Base-by-base conservation (phyloP, 2,888 invertebrate genomes). In the Linyphia triangularis region DNA sequence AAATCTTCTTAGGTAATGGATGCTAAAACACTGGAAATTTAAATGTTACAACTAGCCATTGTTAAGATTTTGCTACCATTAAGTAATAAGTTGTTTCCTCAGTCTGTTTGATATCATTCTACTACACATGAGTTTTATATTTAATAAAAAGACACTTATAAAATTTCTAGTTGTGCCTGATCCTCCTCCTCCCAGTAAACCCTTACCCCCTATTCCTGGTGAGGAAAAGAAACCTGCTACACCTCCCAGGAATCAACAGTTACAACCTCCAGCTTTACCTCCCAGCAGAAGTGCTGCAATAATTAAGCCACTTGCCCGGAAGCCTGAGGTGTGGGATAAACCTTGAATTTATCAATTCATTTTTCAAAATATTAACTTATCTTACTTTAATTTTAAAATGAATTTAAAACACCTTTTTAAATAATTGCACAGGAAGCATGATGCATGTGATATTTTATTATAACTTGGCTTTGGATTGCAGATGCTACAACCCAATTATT, bases 131-230 rank as follows among this genome's bases (percentile, higher is more conserved):
- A n/a, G n/a, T n/a, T n/a, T n/a, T n/a, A n/a, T n/a, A n/a, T n/a
- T n/a, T n/a, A n/a, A n/a, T n/a, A n/a, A n/a, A n/a, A n/a, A n/a
- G n/a, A n/a, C n/a, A n/a, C n/a, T n/a, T n/a, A n/a, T n/a, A n/a
- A n/a, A n/a, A n/a, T n/a, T n/a, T 75, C 90, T 91, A 92, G 96
- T 97, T 92, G 97, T 97, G 92, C 97, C 97, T 92, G 97, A 97
- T 93, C 97, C 97, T 91, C 96, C 95, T 92, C 95, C 95, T 90
- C 95, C 95, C 90, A 90, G 90, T 73, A 91, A 91, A 65, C 97
- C 97, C 90, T 94, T 97, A 92, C 97, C 97, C 67, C 96, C 97
- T 28, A 90, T 91, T 79, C 91, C 91, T 19, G 90, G 90, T 26
- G 88, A 90, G 70, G 93, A 90, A 93, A 93, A 90, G 90, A 92